Evolutionary conservation across 92 coral and sea anemone genomes (phyloP), one percentile per base, ranked within the genome.

Genomic region (Blastomussa wellsi): DNA sequence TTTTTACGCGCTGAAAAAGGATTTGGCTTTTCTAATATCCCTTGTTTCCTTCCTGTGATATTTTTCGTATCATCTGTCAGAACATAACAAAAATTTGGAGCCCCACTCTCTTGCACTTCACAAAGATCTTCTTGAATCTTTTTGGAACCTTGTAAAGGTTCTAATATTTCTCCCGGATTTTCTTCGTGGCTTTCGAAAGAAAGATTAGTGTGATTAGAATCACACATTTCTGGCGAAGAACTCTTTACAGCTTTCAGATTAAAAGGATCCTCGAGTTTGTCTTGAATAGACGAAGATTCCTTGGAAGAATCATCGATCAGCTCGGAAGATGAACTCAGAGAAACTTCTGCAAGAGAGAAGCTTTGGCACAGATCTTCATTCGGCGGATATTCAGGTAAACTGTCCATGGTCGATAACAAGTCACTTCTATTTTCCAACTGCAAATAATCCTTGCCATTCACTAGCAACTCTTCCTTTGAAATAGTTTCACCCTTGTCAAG

Each of bases 51-150:
- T 33, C 28, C 65, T 35, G 13, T 19, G 24, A 41, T 5, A 37
- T 1, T 52, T 32, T 84, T 76, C 48, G 81, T 59, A 78, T 89
- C 90, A 31, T 81, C 72, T 9, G 87, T 86, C 28, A 91, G 86
- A 24, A 73, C 67, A 32, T 87, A 79, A 82, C 74, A 82, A 71
- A 91, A 71, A 15, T 72, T 81, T 67, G 87, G 88, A 51, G 86
- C n/a, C n/a, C n/a, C 79, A 5, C 86, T 93, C 35, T 87, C 83
- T n/a, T 84, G 90, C 22, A 89, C 90, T 53, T 82, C 71, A 17
- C 36, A 32, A 32, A 89, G 41, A 60, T 93, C 94, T 38, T 84
- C 60, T 55, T 89, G 91, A 53, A 91, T 91, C 14, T 73, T 78
- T 33, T 31, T 59, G 74, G 91, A 88, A 66, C 84, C 93, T 33